Base-by-base conservation (phyloP, 2,888 invertebrate genomes). In the Asteroscopus sphinx region DNA sequence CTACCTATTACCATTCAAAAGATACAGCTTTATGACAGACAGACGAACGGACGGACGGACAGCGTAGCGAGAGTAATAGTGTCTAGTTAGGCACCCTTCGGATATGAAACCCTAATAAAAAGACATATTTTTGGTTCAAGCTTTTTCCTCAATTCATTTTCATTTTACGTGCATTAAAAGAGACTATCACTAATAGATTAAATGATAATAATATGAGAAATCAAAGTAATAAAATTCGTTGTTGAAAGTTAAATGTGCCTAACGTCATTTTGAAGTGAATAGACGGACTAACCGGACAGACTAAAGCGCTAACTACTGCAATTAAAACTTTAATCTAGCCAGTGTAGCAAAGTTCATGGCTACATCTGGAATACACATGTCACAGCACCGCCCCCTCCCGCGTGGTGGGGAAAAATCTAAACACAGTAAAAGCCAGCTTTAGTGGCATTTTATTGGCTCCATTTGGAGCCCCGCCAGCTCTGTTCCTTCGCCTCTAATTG, bases 361-460 rank as follows among this genome's bases (percentile, higher is more conserved):
- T 83, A 81, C 80, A 79, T 85, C 78, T 82, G 70, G 82, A 79
- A 86, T 85, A 82, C 76, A 83, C 79, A 78, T 82, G 83, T 85
- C 84, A 79, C 68, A 77, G 65, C 64, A 66, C 69, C 62, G 11
- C 71, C 69, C 64, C 69, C 76, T 71, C 73, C 71, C 68, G 67
- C 64, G 59, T 77, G 69, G 77, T 71, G 79, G 80, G 81, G 82
- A 83, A 88, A 91, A 90, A 91, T 90, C 88, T 91, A 90, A 91
- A 89, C 88, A 90, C 80, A 88, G 86, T 88, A 86, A 89, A 88
- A 84, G 85, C 83, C 78, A 67, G 85, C 78, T 90, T 90, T 91
- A 92, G 87, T 87, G 83, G 84, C 82, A 75, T 90, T 92, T 92
- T 91, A 91, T 91, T 91, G 85, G 86, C 84, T 80, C 82, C 76